A percentile compares a stretch with the other conserved stretches of the same genome.
These are phyloP conservation scores for Ctenodactylus gundi DNA, from an alignment of 2,113 vertebrate species.

Conservation along the genomic window DNA sequence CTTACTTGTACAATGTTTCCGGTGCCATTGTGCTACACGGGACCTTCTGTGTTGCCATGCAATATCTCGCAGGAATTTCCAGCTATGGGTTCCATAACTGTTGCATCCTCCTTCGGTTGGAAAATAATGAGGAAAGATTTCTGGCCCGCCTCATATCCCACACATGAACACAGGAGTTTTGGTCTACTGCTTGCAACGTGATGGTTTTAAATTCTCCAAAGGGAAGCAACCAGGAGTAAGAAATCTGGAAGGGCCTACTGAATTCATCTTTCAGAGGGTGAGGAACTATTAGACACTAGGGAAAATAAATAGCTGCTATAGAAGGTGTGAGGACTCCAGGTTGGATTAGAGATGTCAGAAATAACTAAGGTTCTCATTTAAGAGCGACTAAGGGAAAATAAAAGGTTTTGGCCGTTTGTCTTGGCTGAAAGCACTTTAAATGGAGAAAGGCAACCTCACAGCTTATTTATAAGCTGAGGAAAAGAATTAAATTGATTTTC, in stretches of 20 bases:
- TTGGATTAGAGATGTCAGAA: conserved; percentile 67
- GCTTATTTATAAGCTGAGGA: conserved; percentile 69
- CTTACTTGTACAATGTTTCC: background rate
- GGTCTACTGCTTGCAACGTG: background rate
- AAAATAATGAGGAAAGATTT: background rate
- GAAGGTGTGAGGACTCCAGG: conserved; percentile 20
- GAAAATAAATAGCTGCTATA: conserved; percentile 51
- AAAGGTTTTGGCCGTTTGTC: conserved; percentile 65
- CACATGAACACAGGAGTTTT: background rate
- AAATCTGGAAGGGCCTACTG: conserved; percentile 15
- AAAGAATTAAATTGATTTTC: conserved; percentile 68
- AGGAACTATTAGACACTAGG: conserved; percentile 51
- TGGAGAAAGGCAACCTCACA: conserved; percentile 62
- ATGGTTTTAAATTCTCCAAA: background rate
- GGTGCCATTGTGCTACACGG: background rate
- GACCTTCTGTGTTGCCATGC: background rate
- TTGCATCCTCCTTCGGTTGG: background rate
- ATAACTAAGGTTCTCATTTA: conserved; percentile 74
- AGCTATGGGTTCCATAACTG: background rate
- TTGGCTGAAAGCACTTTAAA: conserved; percentile 72
- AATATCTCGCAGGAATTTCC: background rate
- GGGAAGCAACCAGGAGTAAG: background rate
- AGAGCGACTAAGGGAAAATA: conserved; percentile 46
- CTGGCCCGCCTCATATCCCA: background rate
- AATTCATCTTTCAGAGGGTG: conserved; percentile 61